Percentiles rank a stretch among this genome's conserved stretches.
phyloP scores from a whole-genome alignment of 2,113 vertebrate genomes.

The Rhinolophus sinicus region DNA sequence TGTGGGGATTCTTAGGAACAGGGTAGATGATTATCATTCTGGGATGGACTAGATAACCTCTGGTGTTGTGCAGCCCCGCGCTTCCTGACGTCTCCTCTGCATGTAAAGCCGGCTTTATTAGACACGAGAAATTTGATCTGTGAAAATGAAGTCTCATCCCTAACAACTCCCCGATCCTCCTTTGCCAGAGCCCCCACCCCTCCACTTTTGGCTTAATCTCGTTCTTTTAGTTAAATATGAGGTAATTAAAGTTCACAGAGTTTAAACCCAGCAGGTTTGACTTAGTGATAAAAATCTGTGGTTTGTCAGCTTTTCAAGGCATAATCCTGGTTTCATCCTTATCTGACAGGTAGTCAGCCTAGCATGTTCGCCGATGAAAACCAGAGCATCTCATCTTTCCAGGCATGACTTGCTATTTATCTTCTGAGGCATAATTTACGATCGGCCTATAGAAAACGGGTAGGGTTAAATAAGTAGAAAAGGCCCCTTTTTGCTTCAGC shows the following conservation, averaged over 20 bases:
- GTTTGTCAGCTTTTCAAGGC: slow-evolving; percentile 83
- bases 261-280: slow-evolving; percentile 79
- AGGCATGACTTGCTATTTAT: slow-evolving; percentile 78
- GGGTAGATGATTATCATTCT: background rate
- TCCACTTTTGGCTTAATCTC: slow-evolving; percentile 51
- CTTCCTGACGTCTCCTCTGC: background rate
- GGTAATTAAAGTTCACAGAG: slow-evolving; percentile 81
- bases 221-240: slow-evolving; percentile 80
- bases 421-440: slow-evolving; percentile 70
- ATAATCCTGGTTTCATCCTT: slow-evolving; percentile 72
- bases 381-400: slow-evolving; percentile 75
- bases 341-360: slow-evolving; percentile 83
- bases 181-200: background rate
- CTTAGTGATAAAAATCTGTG: slow-evolving; percentile 81
- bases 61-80: background rate
- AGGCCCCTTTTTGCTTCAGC: background rate
- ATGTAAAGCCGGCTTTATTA: slow-evolving; percentile 37
- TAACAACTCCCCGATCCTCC: slow-evolving; percentile 14
- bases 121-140: slow-evolving; percentile 47
- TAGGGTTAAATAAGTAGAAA: slow-evolving; percentile 62
- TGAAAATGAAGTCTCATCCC: slow-evolving; percentile 60
- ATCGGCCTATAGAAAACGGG: slow-evolving; percentile 52
- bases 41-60: background rate
- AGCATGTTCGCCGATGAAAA: slow-evolving; percentile 76
- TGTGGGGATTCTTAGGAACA: background rate